Evolutionary conservation across 2,888 invertebrate genomes (phyloP).

Genomic region (Teinopalpus imperialis): DNA sequence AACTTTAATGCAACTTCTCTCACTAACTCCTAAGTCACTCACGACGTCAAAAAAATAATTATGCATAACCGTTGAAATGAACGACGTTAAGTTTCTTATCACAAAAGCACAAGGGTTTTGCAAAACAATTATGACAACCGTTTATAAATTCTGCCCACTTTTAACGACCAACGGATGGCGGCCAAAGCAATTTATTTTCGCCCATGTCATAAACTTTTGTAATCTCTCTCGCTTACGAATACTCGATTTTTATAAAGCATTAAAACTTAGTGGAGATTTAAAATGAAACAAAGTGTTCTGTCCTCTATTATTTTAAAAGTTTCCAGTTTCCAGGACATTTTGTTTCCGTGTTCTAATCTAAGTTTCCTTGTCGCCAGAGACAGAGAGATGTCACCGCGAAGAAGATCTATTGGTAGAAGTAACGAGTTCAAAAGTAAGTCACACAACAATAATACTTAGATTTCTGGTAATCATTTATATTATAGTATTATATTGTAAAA

Average conservation of each 20-base stretch:
- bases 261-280: slow-evolving; percentile 17
- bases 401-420: slow-evolving; percentile 74
- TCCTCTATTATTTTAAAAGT: slow-evolving; percentile 25
- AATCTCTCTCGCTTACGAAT: slow-evolving; percentile 19
- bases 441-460: background rate
- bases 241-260: slow-evolving; percentile 15
- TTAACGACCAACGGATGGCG: slow-evolving; percentile 19
- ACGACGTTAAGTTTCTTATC: slow-evolving; percentile 14
- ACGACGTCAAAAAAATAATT: too few relatives aligned
- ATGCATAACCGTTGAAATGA: background rate
- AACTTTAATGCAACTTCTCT: too few relatives aligned
- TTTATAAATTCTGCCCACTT: slow-evolving; percentile 19
- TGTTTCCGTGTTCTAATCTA: slow-evolving; percentile 58
- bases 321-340: slow-evolving; percentile 31
- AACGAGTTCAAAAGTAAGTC: slow-evolving; percentile 77
- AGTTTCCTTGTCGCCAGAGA: slow-evolving; percentile 84
- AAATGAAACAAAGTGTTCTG: slow-evolving; percentile 14
- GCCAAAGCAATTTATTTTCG: slow-evolving; percentile 22
- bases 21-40: too few relatives aligned
- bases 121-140: slow-evolving; percentile 21
- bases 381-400: slow-evolving; percentile 83
- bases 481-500: too few relatives aligned
- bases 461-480: too few relatives aligned
- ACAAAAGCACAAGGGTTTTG: slow-evolving; percentile 15
- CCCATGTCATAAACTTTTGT: slow-evolving; percentile 23